phyloP scores from a whole-genome alignment of 2,797 vertebrate species.

The Philypnodon macrostomus region DNA sequence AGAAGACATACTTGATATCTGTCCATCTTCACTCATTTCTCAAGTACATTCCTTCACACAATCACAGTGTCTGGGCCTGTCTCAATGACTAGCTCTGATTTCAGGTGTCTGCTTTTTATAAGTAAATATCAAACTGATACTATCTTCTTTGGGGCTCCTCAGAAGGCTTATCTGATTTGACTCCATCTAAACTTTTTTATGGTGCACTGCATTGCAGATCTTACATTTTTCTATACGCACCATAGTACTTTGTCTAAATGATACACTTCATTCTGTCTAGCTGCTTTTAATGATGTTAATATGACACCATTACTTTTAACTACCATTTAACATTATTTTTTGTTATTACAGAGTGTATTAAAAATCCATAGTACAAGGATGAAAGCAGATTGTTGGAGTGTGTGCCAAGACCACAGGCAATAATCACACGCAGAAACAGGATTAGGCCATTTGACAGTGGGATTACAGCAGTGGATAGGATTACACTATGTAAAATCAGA shows the following conservation, averaged over 20 bases:
- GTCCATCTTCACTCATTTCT: constrained; percentile 20
- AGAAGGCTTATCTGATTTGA: constrained; percentile 24
- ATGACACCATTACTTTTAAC: background rate
- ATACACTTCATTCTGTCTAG: background rate
- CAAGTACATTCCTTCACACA: constrained; percentile 38
- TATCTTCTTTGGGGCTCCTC: constrained; percentile 1
- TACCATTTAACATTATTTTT: no score
- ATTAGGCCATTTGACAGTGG: constrained; percentile 69
- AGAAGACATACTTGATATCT: constrained; percentile 5
- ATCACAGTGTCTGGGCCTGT: constrained; percentile 43
- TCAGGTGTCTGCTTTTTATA: background rate
- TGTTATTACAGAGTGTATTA: no score
- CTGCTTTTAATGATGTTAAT: background rate
- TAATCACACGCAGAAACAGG: constrained; percentile 64
- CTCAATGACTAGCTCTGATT: constrained; percentile 10
- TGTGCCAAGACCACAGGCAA: constrained; percentile 47
- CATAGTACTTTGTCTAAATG: background rate
- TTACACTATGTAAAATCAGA: constrained; percentile 64
- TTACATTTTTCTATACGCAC: background rate
- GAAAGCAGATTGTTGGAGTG: constrained; percentile 28
- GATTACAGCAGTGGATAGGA: constrained; percentile 64
- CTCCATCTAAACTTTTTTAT: constrained; percentile 10
- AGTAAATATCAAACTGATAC: background rate
- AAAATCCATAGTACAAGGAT: constrained; percentile 3
- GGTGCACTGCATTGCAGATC: constrained; percentile 1